Base-by-base conservation (phyloP, 2,888 invertebrate genomes). In the Melinopterus prodromus region DNA sequence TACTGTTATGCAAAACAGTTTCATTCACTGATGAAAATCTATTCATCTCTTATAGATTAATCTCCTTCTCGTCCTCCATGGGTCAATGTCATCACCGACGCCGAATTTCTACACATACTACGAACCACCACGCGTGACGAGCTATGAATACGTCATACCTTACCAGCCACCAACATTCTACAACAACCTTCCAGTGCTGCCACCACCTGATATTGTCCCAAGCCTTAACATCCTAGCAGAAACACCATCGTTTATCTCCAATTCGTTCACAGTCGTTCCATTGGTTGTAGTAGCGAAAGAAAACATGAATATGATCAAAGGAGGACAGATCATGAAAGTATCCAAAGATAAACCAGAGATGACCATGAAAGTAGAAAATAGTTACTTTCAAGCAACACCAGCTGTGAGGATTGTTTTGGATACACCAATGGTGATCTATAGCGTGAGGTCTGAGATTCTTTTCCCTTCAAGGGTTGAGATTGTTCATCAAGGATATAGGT, bases 401-500 rank as follows among this genome's bases (percentile, higher is more conserved):
- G 90, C 90, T 15, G 90, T 90, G 0, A 87, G 87, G 79, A 89
- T 90, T 36, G 85, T 86, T 26, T 84, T 90, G 53, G 87, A 88
- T 53, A 85, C 86, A 77, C 90, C 90, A 0, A 84, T 90, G 75
- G 82, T 89, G 36, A 86, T 90, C 14, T 87, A 88, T 75, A 87
- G 86, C 75, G 85, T 89, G 78, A 88, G 88, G 82, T 87, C 88
- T 14, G 86, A 86, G 77, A 87, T 90, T 53, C 84, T 89, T 14
- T 90, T 90, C 83, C 90, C 90, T 1, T 84, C 89, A 2, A 87
- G 88, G 80, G 86, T 90, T 70, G 86, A 87, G 74, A 88, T 90
- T 72, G 79, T 88, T 6, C 88, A 89, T 82, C 87, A 87, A 16
- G 88, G 88, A 4, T 86, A 88, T 72, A 87, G 86, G 79, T 88